Evolutionary conservation across 1,140 invertebrate species (phyloP), one percentile per base, ranked within the genome.

Genomic region (Apis cerana): DNA sequence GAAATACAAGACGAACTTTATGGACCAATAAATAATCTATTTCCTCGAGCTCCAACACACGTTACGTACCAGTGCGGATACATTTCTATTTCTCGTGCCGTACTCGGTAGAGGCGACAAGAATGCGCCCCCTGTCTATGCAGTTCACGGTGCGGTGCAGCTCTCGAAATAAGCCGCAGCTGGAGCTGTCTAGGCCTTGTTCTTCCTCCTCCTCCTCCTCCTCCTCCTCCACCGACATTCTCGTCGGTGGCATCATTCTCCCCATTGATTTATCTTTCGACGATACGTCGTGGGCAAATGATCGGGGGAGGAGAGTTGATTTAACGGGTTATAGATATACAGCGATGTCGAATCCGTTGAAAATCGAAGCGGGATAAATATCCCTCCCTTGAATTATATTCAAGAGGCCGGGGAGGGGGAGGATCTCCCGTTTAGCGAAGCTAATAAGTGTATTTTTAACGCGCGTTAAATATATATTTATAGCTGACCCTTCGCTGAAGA

Each of bases 151-250:
- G 17, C 62, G 13, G 19, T 21, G 33, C 64, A 17, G 65, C 8
- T 70, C 86, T 83, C 71, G 77, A 87, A 87, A 87, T 87, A 87
- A 87, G 82, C 85, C 59, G n/a, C 85, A 87, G 86, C 86, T 87
- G 85, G 85, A 87, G 85, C 85, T 87, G 82, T 70, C 85, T 87
- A 75, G 85, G 78, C 27, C 21, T 84, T 64, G 43, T 74, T 72
- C 19, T 68, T 23, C 33, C 48, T 48, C 19, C 17, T n/a, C 58
- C 15, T 50, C 54, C 13, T 67, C 33, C 12, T 17, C 23, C 27
- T 64, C 56, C 13, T 21, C 56, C 17, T 43, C 67, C 13, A 0
- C 43, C n/a, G 3, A 10, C 21, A 17, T 12, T 59, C 43, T 78
- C 23, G 21, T 65, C 54, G 27, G 5, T 54, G 43, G 58, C 64